Base-by-base conservation (phyloP, 1,140 invertebrate species). In the Polyergus mexicanus region DNA sequence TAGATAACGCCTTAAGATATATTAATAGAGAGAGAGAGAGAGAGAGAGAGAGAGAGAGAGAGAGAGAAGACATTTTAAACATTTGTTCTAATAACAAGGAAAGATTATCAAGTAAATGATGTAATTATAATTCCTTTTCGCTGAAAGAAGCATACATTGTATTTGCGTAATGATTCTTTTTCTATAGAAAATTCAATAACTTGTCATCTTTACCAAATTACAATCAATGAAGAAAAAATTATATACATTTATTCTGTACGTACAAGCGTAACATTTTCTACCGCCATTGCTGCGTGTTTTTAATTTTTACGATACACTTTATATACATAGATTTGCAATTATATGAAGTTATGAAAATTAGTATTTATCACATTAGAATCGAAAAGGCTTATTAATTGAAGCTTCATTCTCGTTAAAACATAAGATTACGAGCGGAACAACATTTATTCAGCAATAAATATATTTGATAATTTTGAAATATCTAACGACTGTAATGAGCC, bases 1-100 rank as follows among this genome's bases (percentile, higher is more conserved):
- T 28, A 74, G 71, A 74, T 74, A 74, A 54, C 32, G n/a, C 6
- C 3, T 19, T n/a, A 28, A 28, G 32, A 72, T 72, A 72, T 56
- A 74, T 11, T 74, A 4, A 25, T 13, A 35, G 8, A 41, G 22
- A n/a, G 35, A 75, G 44, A 47, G 10, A 44, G 44, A 44, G 32
- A 32, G 32, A 32, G 32, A 35, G 16, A 41, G 22, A n/a, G 35
- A 75, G 44, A 47, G 10, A 47, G 44, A 47, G 44, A 13, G 3
- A 47, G 13, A 13, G 3, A 25, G 56, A 60, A 60, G 38, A 60
- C n/a, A 75, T 32, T 75, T 75, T 25, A 60, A 75, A 38, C 10
- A 13, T 60, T 60, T 62, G 38, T 35, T 35, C 28, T 72, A 28
- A 41, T 75, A 56, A 41, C 51, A 75, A 3, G 51, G 28, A 41